Percentiles rank a stretch among this genome's conserved stretches.
These are phyloP conservation scores for Drosophila eugracilis DNA, from an alignment of 1,140 invertebrate species.

Conservation along the genomic window DNA sequence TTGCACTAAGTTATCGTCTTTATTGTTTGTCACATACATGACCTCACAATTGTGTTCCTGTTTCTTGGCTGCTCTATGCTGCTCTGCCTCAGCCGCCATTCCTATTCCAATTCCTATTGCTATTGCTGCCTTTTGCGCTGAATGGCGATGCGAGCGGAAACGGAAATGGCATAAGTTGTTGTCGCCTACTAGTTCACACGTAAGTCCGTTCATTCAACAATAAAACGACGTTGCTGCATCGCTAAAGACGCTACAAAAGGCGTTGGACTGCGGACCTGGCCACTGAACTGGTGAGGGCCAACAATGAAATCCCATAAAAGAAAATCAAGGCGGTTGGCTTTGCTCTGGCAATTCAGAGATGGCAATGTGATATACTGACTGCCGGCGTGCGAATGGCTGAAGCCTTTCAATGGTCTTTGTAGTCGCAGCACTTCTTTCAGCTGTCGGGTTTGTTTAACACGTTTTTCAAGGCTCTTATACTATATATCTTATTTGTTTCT, in stretches of 20 bases:
- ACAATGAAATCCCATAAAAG: constrained; percentile 65
- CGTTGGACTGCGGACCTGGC: constrained; percentile 14
- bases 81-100: constrained; percentile 2
- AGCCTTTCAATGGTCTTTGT: constrained; percentile 4
- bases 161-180: constrained; percentile 83
- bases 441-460: neutral
- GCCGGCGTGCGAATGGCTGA: neutral
- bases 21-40: constrained; percentile 83
- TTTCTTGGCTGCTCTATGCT: constrained; percentile 43
- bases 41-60: constrained; percentile 76
- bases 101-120: neutral
- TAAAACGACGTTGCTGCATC: constrained; percentile 56
- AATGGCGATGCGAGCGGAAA: constrained; percentile 63
- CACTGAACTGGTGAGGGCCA: constrained; percentile 21
- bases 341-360: constrained; percentile 35
- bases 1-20: constrained; percentile 81
- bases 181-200: constrained; percentile 81
- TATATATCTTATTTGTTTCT: neutral
- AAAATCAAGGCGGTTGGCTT: constrained; percentile 35
- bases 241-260: constrained; percentile 34
- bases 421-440: neutral
- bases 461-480: neutral
- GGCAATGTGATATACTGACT: constrained; percentile 26
- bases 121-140: constrained; percentile 34
- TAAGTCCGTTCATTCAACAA: constrained; percentile 79